phyloP scores from a whole-genome alignment of 1,140 invertebrate genomes.

The Drosophila nasuta region DNA sequence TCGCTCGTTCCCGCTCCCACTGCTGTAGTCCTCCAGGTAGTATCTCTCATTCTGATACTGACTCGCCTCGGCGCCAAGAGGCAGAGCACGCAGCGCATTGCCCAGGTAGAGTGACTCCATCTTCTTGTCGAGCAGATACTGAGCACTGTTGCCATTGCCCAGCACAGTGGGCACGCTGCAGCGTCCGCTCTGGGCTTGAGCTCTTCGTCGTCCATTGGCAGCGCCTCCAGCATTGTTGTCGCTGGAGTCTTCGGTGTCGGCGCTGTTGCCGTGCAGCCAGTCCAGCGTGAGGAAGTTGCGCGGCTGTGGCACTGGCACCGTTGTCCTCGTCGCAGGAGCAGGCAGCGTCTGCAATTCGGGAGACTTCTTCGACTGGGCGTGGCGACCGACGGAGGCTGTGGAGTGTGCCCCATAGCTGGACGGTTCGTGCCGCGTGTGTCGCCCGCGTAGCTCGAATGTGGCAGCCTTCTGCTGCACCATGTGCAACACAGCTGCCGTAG shows the following conservation, averaged over 20 bases:
- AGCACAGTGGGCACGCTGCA: slow-evolving; percentile 78
- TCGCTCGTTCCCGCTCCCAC: slow-evolving; percentile 74
- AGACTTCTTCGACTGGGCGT: slow-evolving; percentile 46
- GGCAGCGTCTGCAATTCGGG: slow-evolving; percentile 50
- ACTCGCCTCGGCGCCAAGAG: slow-evolving; percentile 75
- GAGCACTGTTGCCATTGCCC: slow-evolving; percentile 57
- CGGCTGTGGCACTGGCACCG: slow-evolving; percentile 63
- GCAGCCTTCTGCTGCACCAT: slow-evolving; percentile 84
- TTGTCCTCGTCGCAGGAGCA: slow-evolving; percentile 56
- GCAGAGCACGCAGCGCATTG: slow-evolving; percentile 72
- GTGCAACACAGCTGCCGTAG: slow-evolving; percentile 57
- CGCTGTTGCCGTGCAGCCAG: slow-evolving; percentile 74
- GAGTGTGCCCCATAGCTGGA: slow-evolving; percentile 59
- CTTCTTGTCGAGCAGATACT: slow-evolving; percentile 83
- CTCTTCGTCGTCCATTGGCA: slow-evolving; percentile 39
- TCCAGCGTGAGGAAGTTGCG: slow-evolving; percentile 76
- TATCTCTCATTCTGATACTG: slow-evolving; percentile 83
- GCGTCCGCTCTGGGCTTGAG: slow-evolving; percentile 62
- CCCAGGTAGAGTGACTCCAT: slow-evolving; percentile 82
- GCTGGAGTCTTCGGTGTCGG: slow-evolving; percentile 78
- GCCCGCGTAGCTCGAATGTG: slow-evolving; percentile 77
- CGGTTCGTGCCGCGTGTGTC: slow-evolving; percentile 62
- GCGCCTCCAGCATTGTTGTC: slow-evolving; percentile 59
- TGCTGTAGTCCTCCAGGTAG: slow-evolving; percentile 81
- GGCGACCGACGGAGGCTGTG: slow-evolving; percentile 58